A percentile compares a stretch with the other conserved stretches of the same genome.
Evolutionary conservation across 2,888 invertebrate genomes (phyloP).

Genomic region (Odontomyia ornata): DNA sequence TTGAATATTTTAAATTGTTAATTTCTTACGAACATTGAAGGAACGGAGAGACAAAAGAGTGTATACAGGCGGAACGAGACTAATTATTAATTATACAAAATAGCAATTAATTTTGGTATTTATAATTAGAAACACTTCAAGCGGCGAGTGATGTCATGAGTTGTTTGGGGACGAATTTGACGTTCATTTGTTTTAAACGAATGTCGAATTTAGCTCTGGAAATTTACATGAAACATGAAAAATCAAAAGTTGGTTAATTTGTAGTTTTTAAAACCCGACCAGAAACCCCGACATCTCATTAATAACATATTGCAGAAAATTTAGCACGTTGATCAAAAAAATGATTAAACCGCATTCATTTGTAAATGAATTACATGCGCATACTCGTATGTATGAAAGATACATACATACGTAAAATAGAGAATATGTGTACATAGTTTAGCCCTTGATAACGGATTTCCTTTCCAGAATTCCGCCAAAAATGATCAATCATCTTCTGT

Average conservation of each 20-base stretch:
- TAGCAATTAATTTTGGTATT: conserved; percentile 1
- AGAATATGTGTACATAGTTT: too few species aligned
- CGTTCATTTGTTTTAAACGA: not conserved
- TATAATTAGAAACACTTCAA: not conserved
- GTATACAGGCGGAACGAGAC: not conserved
- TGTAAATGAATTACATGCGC: too few species aligned
- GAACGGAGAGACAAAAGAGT: not conserved
- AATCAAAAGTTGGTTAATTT: not conserved
- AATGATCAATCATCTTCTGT: not conserved
- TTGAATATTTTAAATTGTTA: not conserved
- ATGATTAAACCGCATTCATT: too few species aligned
- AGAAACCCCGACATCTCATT: too few species aligned
- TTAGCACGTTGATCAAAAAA: too few species aligned
- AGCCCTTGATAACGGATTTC: not conserved
- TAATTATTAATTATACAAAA: conserved; percentile 10
- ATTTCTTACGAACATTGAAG: not conserved
- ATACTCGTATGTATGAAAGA: too few species aligned
- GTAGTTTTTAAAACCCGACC: too few species aligned
- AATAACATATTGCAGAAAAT: too few species aligned
- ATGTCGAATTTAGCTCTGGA: not conserved
- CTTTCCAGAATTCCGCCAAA: not conserved
- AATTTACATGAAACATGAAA: not conserved
- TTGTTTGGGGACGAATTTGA: not conserved
- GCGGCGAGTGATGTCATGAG: not conserved
- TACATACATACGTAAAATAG: too few species aligned